These are phyloP conservation scores for Steatocranus sp. DNA, from an alignment of 2,797 vertebrate species.

Conservation along the genomic window DNA sequence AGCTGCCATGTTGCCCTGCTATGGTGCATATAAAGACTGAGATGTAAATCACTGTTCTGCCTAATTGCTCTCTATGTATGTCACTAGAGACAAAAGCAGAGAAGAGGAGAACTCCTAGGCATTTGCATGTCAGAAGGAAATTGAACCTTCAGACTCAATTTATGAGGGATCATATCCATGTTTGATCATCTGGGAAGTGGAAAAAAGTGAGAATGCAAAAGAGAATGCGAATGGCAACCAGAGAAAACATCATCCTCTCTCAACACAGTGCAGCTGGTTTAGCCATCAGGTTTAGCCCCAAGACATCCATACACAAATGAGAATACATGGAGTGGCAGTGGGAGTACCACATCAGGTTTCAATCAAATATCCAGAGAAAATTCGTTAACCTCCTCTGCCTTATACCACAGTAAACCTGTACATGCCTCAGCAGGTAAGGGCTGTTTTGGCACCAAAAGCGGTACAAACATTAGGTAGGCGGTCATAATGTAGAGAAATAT, in stretches of 20 bases:
- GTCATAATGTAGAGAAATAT: background rate
- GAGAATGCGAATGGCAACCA: rapidly evolving
- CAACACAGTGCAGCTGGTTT: background rate
- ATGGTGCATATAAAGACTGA: background rate
- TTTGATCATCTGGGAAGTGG: background rate
- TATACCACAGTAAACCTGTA: background rate
- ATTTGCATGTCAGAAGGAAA: rapidly evolving
- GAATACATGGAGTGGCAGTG: background rate
- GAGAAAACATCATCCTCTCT: background rate
- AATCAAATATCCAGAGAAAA: background rate
- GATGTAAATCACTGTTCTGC: background rate
- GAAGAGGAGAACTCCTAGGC: rapidly evolving
- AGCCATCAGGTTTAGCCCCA: background rate
- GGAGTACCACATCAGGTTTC: background rate
- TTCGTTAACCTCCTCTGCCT: background rate
- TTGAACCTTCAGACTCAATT: background rate
- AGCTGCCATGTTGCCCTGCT: background rate
- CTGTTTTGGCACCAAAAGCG: background rate
- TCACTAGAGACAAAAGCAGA: background rate
- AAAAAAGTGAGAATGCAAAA: background rate
- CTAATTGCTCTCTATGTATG: background rate
- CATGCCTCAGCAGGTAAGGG: background rate
- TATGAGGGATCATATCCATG: background rate
- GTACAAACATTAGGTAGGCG: background rate
- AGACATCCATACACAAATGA: background rate